Base-by-base conservation (phyloP, 1,140 invertebrate species). In the Lycorma delicatula region DNA sequence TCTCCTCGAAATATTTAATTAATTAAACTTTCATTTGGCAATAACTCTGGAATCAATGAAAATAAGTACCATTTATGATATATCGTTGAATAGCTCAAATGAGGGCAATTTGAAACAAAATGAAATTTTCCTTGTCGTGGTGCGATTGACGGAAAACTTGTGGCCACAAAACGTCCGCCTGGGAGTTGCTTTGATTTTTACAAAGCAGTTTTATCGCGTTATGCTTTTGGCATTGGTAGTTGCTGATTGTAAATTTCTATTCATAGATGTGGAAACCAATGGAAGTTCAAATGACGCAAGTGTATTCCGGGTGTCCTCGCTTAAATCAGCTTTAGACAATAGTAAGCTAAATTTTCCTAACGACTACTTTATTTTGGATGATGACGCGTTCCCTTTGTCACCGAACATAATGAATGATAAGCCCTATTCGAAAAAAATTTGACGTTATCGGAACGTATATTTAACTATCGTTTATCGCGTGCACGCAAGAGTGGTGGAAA, bases 141-240 rank as follows among this genome's bases (percentile, higher is more conserved):
- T n/a, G n/a, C n/a, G n/a, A n/a, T n/a, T n/a, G n/a, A n/a, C 64
- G 74, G 75, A 4, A 78, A 77, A 54, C 75, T 74, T 54, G 31
- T 74, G 7, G 18, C 48, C n/a, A 69, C 74, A 26, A 48, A 56
- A 41, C 31, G 18, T 22, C 65, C 68, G 9, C 22, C 53, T 47
- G 63, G 64, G 18, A 60, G 62, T 48, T 70, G 72, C 16, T 63
- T 64, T 6, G 34, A 59, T 1, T 76, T 57, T 63, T 71, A 61
- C 38, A 75, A 74, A 79, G 64, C 11, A 60, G 1, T 66, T 54
- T 56, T 72, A 67, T 50, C 71, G 70, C 41, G 65, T 75, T 13
- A 68, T 75, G 27, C 56, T 78, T 29, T 58, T 75, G 38, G 74
- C 69, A 20, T 47, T 74, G 31, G 69, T 70, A 12, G 72, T 75